Conservation (phyloP, 2,113 vertebrate genomes). For the Indicator maculatus region DNA sequence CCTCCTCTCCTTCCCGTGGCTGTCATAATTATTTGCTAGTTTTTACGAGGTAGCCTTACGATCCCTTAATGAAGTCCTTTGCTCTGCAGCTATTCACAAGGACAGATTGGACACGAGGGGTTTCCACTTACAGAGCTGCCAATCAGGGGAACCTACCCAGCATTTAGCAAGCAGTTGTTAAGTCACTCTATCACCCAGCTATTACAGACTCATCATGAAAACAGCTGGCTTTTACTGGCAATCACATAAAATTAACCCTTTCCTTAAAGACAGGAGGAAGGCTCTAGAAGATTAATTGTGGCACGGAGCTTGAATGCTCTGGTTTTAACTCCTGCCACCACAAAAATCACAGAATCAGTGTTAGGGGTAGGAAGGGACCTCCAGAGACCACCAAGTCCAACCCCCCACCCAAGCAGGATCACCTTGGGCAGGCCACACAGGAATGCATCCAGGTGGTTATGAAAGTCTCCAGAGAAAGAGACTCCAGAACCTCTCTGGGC, state of each 20-base stretch:
- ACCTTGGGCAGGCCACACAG: too few relatives aligned
- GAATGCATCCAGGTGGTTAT: too few relatives aligned
- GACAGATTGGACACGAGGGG: constrained; percentile 48
- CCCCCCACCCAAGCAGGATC: too few relatives aligned
- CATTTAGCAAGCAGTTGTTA: not conserved
- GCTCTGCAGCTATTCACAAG: constrained; percentile 35
- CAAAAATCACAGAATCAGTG: not conserved
- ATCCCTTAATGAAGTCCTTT: constrained; percentile 60
- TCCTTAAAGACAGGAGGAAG: not conserved
- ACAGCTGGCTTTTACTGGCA: not conserved
- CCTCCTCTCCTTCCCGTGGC: constrained; percentile 7
- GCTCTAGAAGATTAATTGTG: not conserved
- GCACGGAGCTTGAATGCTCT: not conserved
- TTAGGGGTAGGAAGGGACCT: too few relatives aligned
- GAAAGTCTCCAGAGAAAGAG: too few relatives aligned
- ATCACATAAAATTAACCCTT: constrained; percentile 35
- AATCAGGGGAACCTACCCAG: not conserved
- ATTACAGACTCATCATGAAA: constrained; percentile 33
- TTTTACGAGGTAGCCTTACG: constrained; percentile 29
- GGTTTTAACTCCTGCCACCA: not conserved
- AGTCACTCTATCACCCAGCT: not conserved
- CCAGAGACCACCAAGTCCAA: too few relatives aligned
- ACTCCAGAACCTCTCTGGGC: too few relatives aligned
- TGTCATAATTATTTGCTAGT: constrained; percentile 43
- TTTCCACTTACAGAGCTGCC: not conserved